Base-by-base conservation (phyloP, 2,113 vertebrate genomes). In the Todiramphus chloris region DNA sequence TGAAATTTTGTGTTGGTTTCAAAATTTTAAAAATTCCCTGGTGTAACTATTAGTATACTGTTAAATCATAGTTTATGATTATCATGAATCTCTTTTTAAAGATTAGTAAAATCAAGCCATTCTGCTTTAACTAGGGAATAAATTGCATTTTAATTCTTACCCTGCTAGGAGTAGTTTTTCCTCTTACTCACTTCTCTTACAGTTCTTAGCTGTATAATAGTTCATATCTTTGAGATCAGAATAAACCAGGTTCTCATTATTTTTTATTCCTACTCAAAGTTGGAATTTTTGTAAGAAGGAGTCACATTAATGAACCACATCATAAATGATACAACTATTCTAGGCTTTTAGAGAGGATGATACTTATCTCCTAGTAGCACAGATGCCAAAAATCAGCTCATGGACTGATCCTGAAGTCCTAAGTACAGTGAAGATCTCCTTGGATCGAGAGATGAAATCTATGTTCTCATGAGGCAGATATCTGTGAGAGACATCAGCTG, bases 211-310 rank as follows among this genome's bases (percentile, higher is more conserved):
- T 63, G 11, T 46, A 33, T 33, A 44, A 35, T 16, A 69, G 27
- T 37, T 37, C 9, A 28, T 37, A 60, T 81, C 92, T 95, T 82
- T 94, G 93, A 93, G 87, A 91, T 94, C 89, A 92, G 89, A 91
- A 94, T 92, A 89, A 92, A 96, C 88, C 92, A 92, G 75, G 55
- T 82, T 96, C 89, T 86, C n/a, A 58, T 87, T 89, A 87, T 95
- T 92, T 93, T 67, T 39, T 90, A 75, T 77, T 96, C 75, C 53
- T 83, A 67, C 85, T 87, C 79, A 62, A 83, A 63, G 37, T 62
- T 79, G 46, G 25, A 84, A 30, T 66, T 73, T 77, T 95, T 94
- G 64, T 87, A 80, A 95, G 79, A 56, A 76, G 46, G 77, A 75
- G 60, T 80, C 69, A 81, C 8, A 30, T 89, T 94, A 89, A 89